phyloP scores from a whole-genome alignment of 2,113 vertebrate species.

The Kobus ellipsiprymnus region DNA sequence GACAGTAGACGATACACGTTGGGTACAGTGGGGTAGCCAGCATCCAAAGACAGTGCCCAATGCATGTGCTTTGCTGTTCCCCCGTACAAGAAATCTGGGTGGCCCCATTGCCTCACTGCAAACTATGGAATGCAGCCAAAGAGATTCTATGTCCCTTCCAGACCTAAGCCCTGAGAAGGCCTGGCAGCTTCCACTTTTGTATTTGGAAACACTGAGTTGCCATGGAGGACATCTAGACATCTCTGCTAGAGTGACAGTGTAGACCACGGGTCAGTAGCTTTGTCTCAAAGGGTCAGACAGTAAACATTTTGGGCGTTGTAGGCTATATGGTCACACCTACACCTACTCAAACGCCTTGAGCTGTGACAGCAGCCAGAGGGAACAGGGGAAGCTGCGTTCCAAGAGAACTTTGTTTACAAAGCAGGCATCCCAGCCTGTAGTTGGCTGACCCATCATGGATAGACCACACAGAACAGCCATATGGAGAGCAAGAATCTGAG shows the following conservation, averaged over 20 bases:
- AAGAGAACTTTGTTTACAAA: not conserved
- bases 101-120: not conserved
- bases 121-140: not conserved
- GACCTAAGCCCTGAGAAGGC: not conserved
- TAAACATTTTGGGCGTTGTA: not conserved
- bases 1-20: not conserved
- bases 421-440: not conserved
- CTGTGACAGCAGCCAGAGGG: not conserved
- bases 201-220: not conserved
- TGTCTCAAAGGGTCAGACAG: not conserved
- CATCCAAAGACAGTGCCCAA: not conserved
- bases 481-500: not conserved
- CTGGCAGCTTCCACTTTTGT: not conserved
- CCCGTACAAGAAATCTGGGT: not conserved
- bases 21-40: not conserved
- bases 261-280: not conserved
- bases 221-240: not conserved
- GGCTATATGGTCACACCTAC: not conserved
- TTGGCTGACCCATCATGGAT: not conserved
- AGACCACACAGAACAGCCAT: not conserved
- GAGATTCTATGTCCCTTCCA: not conserved
- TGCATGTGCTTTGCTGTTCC: not conserved
- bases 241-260: not conserved
- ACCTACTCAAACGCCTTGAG: not conserved
- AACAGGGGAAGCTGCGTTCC: not conserved